Percentiles rank a stretch among this genome's conserved stretches.
phyloP scores from a whole-genome alignment of 2,113 vertebrate species.

The Oxyura jamaicensis region DNA sequence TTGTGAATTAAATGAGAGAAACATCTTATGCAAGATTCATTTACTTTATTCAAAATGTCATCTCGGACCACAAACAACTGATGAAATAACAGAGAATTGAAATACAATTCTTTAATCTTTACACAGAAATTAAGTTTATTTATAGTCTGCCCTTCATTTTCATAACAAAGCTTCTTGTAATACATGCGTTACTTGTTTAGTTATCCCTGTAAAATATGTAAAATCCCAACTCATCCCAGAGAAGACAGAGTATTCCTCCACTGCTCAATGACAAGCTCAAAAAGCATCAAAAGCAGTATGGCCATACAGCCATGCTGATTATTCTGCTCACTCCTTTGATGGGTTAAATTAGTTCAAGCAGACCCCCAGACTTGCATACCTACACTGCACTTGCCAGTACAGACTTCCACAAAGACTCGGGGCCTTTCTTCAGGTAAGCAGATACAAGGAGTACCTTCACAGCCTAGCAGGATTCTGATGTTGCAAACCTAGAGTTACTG shows the following conservation, averaged over 20 bases:
- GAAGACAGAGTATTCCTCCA: not conserved
- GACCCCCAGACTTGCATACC: not conserved
- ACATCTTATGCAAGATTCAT: conserved; percentile 17
- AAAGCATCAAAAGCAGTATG: not conserved
- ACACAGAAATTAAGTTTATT: not conserved
- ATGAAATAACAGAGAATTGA: not conserved
- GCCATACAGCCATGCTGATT: not conserved
- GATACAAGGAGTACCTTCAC: not conserved
- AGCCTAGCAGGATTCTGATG: not conserved
- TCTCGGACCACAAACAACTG: not conserved
- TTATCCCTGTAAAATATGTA: not conserved
- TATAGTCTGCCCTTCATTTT: not conserved
- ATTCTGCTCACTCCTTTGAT: not conserved
- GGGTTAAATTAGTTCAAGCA: not conserved
- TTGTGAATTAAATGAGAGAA: conserved; percentile 49
- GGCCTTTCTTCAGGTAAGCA: not conserved
- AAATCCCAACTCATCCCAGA: not conserved
- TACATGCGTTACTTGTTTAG: not conserved
- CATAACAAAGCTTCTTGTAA: not conserved
- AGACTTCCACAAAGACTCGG: not conserved
- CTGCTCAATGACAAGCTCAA: not conserved
- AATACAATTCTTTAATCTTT: conserved; percentile 15
- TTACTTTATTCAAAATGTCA: conserved; percentile 48
- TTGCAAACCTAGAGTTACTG: not conserved
- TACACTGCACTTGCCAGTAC: not conserved